These are phyloP conservation scores for Ruditapes philippinarum DNA, from an alignment of 1,140 invertebrate genomes.

Conservation along the genomic window DNA sequence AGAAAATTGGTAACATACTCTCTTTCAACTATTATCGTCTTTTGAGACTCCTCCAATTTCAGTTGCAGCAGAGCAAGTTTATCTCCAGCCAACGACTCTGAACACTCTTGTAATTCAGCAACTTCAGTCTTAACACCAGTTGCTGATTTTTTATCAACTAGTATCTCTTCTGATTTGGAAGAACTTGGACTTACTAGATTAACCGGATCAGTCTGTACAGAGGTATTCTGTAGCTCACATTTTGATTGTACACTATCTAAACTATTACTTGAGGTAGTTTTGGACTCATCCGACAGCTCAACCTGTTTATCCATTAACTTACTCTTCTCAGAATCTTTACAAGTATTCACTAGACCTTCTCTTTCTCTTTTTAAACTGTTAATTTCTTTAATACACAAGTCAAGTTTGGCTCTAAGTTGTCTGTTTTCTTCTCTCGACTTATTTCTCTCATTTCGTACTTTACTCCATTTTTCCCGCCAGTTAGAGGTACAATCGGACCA, in stretches of 20 bases:
- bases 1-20: conserved; percentile 74
- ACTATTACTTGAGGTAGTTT: conserved; percentile 41
- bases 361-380: conserved; percentile 92
- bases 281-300: conserved; percentile 25
- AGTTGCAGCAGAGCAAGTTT: conserved; percentile 91
- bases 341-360: conserved; percentile 92
- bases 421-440: conserved; percentile 95
- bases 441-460: conserved; percentile 89
- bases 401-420: conserved; percentile 93
- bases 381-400: conserved; percentile 92
- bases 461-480: conserved; percentile 98
- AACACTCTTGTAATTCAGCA: background rate
- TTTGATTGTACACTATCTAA: conserved; percentile 28
- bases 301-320: conserved; percentile 60
- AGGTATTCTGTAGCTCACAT: conserved; percentile 29
- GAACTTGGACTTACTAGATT: background rate
- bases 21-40: conserved; percentile 88
- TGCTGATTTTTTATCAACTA: background rate
- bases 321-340: conserved; percentile 85
- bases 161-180: background rate
- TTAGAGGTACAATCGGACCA: conserved; percentile 97
- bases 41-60: conserved; percentile 92
- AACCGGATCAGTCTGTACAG: background rate
- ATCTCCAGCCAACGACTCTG: conserved; percentile 87
- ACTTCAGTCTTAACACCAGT: conserved; percentile 19